Evolutionary conservation across 2,888 invertebrate genomes (phyloP), one percentile per base, ranked within the genome.

Genomic region (Sarcophaga caerulescens): DNA sequence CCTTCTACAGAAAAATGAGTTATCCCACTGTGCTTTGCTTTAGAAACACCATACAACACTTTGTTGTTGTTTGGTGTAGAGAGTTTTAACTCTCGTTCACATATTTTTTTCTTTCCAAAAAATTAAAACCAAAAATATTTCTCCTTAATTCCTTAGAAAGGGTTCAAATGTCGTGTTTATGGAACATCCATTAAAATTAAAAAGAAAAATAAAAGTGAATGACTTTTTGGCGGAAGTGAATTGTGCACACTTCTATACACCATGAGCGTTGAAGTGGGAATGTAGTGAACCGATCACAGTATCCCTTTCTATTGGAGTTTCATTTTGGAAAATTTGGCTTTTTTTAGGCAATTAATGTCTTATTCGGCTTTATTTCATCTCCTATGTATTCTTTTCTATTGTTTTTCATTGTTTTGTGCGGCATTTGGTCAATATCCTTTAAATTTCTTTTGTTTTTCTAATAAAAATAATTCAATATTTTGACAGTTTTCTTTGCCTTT

Each of bases 131-230:
- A 74, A 74, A 81, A 52, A 52, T 52, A 4, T 52, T 52, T 62
- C 1, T 79, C n/a, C 57, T 73, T 59, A 69, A 57, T 83, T 66
- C 71, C 65, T 19, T 11, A 62, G 57, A 86, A 81, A 74, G 86
- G 78, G 83, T 86, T 84, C 78, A 85, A 78, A 84, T 84, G 84
- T 81, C 86, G 86, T 86, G 84, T 77, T 81, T 70, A 84, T 71
- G 65, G 60, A 78, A 81, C 84, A 84, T 86, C 84, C 77, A 86
- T 86, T 86, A 81, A 81, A 86, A 86, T 84, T 78, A 81, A 74
- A 83, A 63, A 75, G 75, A 86, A 65, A 77, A 52, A 70, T 63
- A 78, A 52, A 78, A 52, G 35, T 35, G 81, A 83, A 84, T 86
- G 83, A 81, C 86, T 86, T 86, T 79, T 84, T 81, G 52, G 70